These are phyloP conservation scores for Holotrichia oblita DNA, from an alignment of 1,140 invertebrate species.

Conservation along the genomic window DNA sequence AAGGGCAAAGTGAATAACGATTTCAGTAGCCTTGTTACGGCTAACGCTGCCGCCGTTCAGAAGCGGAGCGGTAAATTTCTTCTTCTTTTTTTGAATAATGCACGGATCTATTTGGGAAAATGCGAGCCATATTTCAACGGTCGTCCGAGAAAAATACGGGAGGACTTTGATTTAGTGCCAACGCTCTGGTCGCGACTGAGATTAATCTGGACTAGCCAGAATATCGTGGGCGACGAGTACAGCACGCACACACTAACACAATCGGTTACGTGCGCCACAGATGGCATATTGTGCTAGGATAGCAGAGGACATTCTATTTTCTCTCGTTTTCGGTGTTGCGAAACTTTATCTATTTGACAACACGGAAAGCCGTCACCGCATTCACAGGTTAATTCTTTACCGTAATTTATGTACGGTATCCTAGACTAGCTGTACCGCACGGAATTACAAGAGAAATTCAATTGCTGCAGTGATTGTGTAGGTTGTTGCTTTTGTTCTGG, in stretches of 20 bases:
- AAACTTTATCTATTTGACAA: slow-evolving; percentile 32
- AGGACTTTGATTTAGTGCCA: slow-evolving; percentile 30
- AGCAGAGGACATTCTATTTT: slow-evolving; percentile 1
- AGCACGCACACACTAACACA: not conserved
- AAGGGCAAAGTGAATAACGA: slow-evolving; percentile 26
- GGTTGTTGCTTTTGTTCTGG: not conserved
- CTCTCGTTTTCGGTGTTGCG: slow-evolving; percentile 18
- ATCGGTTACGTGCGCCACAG: not conserved
- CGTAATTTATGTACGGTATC: not conserved
- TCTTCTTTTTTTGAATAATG: slow-evolving; percentile 30
- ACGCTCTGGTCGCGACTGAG: slow-evolving; percentile 31
- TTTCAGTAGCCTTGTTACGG: slow-evolving; percentile 28
- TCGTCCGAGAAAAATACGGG: slow-evolving; percentile 34
- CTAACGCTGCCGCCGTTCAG: slow-evolving; percentile 11
- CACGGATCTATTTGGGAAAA: slow-evolving; percentile 34
- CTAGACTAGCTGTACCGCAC: not conserved
- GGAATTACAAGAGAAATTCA: not conserved
- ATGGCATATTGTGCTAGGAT: slow-evolving; percentile 3
- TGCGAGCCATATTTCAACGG: slow-evolving; percentile 29
- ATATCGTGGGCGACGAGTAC: slow-evolving; percentile 5
- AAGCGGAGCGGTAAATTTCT: slow-evolving; percentile 19
- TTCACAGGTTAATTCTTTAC: slow-evolving; percentile 20
- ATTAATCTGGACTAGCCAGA: slow-evolving; percentile 30
- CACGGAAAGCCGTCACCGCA: slow-evolving; percentile 7
- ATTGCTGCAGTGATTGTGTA: not conserved